Evolutionary conservation across 2,888 invertebrate species (phyloP), one percentile per base, ranked within the genome.

Genomic region (Pyralis farinalis): DNA sequence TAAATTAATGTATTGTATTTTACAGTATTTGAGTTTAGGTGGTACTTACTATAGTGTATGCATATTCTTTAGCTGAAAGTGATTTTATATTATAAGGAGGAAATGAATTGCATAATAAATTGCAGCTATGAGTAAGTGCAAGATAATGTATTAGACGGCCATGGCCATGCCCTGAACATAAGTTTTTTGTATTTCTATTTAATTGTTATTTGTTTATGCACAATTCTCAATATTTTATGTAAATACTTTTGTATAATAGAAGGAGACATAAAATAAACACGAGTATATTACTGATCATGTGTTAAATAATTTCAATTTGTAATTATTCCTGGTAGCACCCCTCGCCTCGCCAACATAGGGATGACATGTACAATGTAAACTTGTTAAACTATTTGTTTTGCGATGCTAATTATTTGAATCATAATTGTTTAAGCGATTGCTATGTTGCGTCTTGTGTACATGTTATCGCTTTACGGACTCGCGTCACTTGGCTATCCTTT

Each of bases 281-380:
- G 88, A 88, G 90, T 90, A 90, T 90, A 90, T 90, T 88, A 89
- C 86, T 79, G 85, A 86, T 76, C 56, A 75, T 81, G 87, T 89
- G 85, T 87, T 78, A 81, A 79, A 83, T 87, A 83, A 82, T 90
- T 89, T 89, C 86, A 84, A 84, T 83, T 84, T 88, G 78, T 88
- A 83, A 87, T 89, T 89, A 89, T 87, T 89, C 90, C 90, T 89
- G 90, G 90, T 90, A 90, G 90, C 90, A 90, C 90, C 90, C 88
- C 80, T 85, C 83, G 77, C 80, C 70, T 83, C 82, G 88, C 90
- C 89, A 81, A 71, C 52, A 70, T 89, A 87, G 86, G 87, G 86
- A 87, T 87, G 78, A 85, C 85, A 88, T 89, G 89, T 89, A 77
- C 86, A 82, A 62, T 59, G 53, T 54, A 47, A 45, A 40, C 46